phyloP scores from a whole-genome alignment of 2,797 vertebrate genomes.

The Chromobotia macracanthus region DNA sequence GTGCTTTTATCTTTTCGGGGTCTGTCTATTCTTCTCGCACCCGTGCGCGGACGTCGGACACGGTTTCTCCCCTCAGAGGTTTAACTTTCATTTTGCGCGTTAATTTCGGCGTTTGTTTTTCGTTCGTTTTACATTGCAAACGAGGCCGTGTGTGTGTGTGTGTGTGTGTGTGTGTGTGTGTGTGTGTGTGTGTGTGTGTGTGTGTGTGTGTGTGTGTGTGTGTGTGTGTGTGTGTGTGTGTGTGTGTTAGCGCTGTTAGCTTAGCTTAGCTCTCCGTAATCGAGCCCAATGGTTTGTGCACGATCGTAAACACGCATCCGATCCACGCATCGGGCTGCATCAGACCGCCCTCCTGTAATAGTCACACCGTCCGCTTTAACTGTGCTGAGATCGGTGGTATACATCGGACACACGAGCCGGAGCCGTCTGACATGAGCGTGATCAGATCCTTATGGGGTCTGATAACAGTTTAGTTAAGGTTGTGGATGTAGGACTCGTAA shows the following conservation, averaged over 20 bases:
- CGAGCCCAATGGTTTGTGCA: slow-evolving; percentile 5
- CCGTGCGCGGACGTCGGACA: neutral
- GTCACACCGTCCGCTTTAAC: no score
- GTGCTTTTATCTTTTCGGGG: slow-evolving; percentile 1
- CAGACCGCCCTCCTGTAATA: no score
- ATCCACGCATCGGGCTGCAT: neutral
- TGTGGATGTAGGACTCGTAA: no score
- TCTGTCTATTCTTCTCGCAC: slow-evolving; percentile 40
- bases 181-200: no score
- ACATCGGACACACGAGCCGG: no score
- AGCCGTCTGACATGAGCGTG: no score
- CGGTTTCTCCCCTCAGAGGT: no score
- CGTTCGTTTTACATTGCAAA: no score
- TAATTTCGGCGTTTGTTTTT: neutral
- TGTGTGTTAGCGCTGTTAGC: slow-evolving; percentile 46
- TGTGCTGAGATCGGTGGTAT: neutral
- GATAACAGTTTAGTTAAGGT: neutral
- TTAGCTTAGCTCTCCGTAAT: slow-evolving; percentile 39
- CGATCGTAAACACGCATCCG: neutral
- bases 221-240: slow-evolving; percentile 4
- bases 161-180: no score
- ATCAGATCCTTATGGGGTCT: slow-evolving; percentile 1
- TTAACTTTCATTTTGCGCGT: neutral
- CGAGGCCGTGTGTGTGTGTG: no score
- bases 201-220: slow-evolving; percentile 8